Evolutionary conservation across 1,140 invertebrate species (phyloP).

Genomic region (Calosoma granatense): DNA sequence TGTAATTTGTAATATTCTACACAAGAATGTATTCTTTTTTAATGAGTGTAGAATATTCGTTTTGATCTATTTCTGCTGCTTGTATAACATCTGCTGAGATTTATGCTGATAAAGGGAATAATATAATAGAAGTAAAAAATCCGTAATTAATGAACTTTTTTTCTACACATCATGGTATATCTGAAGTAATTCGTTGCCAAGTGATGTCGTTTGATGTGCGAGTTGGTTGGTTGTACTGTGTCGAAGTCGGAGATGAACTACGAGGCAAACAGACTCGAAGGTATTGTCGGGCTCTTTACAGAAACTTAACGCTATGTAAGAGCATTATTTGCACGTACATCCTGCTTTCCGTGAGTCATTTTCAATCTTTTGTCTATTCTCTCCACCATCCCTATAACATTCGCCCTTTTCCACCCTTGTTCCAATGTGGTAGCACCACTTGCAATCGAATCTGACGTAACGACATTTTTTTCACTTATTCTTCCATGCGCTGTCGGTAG

Average conservation of each 20-base stretch:
- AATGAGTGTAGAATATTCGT: no score
- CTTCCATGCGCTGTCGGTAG: background rate
- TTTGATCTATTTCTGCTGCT: no score
- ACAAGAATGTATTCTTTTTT: no score
- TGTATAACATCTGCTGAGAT: no score
- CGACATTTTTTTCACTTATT: background rate
- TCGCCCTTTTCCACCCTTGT: background rate
- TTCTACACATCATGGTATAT: no score
- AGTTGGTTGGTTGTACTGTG: background rate
- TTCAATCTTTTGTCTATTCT: background rate
- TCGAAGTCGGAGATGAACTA: background rate
- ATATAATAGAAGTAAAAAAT: no score
- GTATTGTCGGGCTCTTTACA: background rate
- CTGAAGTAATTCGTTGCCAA: no score
- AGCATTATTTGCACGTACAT: conserved; percentile 3
- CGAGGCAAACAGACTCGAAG: background rate
- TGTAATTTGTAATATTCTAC: no score
- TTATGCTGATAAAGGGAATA: no score
- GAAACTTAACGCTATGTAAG: background rate
- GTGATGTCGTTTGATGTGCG: background rate
- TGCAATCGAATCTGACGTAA: background rate
- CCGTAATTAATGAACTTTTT: no score
- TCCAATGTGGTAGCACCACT: background rate
- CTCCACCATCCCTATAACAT: background rate
- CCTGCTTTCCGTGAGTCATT: background rate